phyloP scores from a whole-genome alignment of 2,888 invertebrate genomes.

The Cosmia trapezina region DNA sequence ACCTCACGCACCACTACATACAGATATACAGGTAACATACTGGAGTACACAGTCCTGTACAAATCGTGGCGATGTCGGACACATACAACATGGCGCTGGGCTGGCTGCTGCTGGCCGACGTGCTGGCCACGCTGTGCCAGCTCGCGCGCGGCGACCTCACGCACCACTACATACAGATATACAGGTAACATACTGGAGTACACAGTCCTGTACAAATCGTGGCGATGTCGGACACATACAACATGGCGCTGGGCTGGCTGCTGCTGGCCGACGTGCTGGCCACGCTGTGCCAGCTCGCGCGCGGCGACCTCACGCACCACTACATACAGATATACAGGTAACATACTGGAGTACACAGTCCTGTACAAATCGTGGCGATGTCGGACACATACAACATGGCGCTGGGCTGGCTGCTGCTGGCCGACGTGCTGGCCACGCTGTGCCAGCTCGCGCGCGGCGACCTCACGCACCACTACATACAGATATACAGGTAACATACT shows the following conservation, averaged over 20 bases:
- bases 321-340: constrained; percentile 91
- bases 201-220: too few relatives aligned
- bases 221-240: constrained; percentile 91
- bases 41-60: too few relatives aligned
- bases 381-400: constrained; percentile 91
- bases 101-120: constrained; percentile 94
- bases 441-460: constrained; percentile 93
- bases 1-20: constrained; percentile 93
- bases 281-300: constrained; percentile 91
- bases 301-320: constrained; percentile 93
- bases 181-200: constrained; percentile 74
- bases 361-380: constrained; percentile 74
- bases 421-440: constrained; percentile 92
- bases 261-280: constrained; percentile 93
- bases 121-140: constrained; percentile 91
- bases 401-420: constrained; percentile 93
- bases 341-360: too few relatives aligned
- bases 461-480: constrained; percentile 93
- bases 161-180: constrained; percentile 92
- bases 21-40: constrained; percentile 84
- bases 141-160: constrained; percentile 93
- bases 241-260: constrained; percentile 92
- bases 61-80: constrained; percentile 90
- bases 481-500: constrained; percentile 82
- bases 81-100: constrained; percentile 91